phyloP scores from a whole-genome alignment of 2,888 invertebrate genomes.

The Colletes collaris region DNA sequence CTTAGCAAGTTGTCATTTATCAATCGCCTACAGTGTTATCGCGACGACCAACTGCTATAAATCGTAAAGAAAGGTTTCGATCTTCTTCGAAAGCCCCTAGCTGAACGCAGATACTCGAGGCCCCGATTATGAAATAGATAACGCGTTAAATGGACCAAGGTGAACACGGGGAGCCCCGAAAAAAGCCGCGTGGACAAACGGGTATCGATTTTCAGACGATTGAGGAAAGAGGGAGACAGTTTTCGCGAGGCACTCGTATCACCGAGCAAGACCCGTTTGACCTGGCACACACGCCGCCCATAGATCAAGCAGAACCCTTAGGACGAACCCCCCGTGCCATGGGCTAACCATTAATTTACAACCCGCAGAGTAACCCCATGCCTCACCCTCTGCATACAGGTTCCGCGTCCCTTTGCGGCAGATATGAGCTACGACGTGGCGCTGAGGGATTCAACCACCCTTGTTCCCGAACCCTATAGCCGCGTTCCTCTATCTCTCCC shows the following conservation, averaged over 20 bases:
- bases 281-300: conserved; percentile 78
- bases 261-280: conserved; percentile 74
- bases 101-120: conserved; percentile 21
- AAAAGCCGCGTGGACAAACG: conserved; percentile 1
- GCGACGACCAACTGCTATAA: conserved; percentile 41
- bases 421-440: conserved; percentile 80
- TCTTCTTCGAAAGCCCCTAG: conserved; percentile 25
- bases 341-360: conserved; percentile 82
- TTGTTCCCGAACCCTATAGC: conserved; percentile 61
- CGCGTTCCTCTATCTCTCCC: conserved; percentile 58
- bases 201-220: conserved; percentile 49
- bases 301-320: conserved; percentile 81
- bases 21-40: conserved; percentile 32
- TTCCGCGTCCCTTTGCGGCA: conserved; percentile 77
- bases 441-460: conserved; percentile 74
- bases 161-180: not conserved
- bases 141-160: conserved; percentile 23
- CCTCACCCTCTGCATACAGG: conserved; percentile 71
- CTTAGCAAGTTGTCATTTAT: conserved; percentile 26
- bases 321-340: conserved; percentile 74
- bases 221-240: conserved; percentile 51
- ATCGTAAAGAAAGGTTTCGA: conserved; percentile 51
- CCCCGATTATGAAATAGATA: conserved; percentile 44
- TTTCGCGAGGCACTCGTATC: conserved; percentile 70
- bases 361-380: conserved; percentile 80